A percentile compares a stretch with the other conserved stretches of the same genome.
phyloP scores from a whole-genome alignment of 1,140 invertebrate species.

The Temnothorax nylanderi region DNA sequence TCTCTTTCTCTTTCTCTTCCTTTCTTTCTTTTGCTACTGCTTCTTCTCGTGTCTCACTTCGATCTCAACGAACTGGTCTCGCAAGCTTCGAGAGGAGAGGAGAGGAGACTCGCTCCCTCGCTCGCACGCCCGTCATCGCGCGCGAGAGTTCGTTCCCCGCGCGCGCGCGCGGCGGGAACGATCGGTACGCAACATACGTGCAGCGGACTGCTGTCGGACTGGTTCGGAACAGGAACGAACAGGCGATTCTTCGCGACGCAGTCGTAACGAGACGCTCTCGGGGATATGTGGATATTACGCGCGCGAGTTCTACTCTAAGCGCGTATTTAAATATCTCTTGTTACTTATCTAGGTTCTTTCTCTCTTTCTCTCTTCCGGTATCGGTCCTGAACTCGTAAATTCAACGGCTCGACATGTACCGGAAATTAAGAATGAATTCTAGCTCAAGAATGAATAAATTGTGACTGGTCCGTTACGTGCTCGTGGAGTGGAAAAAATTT shows the following conservation, averaged over 20 bases:
- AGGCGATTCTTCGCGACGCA: conserved; percentile 58
- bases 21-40: conserved; percentile 8
- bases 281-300: conserved; percentile 39
- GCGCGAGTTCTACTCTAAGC: conserved; percentile 14
- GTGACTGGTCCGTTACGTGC: not conserved
- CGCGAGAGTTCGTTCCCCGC: conserved; percentile 65
- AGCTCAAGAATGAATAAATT: not conserved
- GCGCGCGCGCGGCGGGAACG: conserved; percentile 27
- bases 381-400: not conserved
- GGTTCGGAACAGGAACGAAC: conserved; percentile 66
- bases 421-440: not conserved
- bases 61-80: conserved; percentile 66
- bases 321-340: conserved; percentile 33
- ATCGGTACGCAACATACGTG: conserved; percentile 43
- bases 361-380: conserved; percentile 12
- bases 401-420: not conserved
- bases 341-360: not conserved
- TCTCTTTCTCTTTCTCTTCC: not conserved
- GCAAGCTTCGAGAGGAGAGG: conserved; percentile 53
- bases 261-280: conserved; percentile 57
- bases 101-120: conserved; percentile 40
- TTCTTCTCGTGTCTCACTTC: conserved; percentile 23
- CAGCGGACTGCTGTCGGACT: conserved; percentile 36
- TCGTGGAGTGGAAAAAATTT: not conserved
- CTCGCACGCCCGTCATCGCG: conserved; percentile 57